Evolutionary conservation across 2,797 vertebrate genomes (phyloP).

Genomic region (Chromobotia macracanthus): DNA sequence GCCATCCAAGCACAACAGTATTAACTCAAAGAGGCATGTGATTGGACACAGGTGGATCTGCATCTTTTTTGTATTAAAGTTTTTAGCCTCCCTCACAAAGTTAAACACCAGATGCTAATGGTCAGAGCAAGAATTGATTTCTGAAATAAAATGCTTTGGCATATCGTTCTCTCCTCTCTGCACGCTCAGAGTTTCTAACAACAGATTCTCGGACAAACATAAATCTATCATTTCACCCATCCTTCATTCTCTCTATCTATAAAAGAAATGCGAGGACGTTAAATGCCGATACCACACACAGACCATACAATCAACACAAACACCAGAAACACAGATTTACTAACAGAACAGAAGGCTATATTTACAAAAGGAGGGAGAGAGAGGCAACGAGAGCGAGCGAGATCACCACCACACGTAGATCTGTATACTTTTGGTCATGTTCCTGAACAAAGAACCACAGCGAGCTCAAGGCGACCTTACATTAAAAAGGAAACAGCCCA

Average conservation of each 20-base stretch:
- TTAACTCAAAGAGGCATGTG: conserved; percentile 43
- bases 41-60: conserved; percentile 55
- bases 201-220: conserved; percentile 49
- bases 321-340: conserved; percentile 32
- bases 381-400: conserved; percentile 10
- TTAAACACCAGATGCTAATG: conserved; percentile 39
- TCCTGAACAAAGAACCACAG: conserved; percentile 74
- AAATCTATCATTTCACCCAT: conserved; percentile 17
- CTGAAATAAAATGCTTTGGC: not conserved
- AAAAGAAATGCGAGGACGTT: conserved; percentile 58
- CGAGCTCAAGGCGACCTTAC: conserved; percentile 60
- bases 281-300: conserved; percentile 48
- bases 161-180: conserved; percentile 2
- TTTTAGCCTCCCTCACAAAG: conserved; percentile 20
- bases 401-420: conserved; percentile 62
- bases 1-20: conserved; percentile 36
- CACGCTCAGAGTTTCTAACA: conserved; percentile 16
- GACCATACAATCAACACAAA: conserved; percentile 58
- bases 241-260: conserved; percentile 43
- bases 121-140: conserved; percentile 33
- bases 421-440: conserved; percentile 72
- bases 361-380: conserved; percentile 40
- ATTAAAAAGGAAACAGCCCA: conserved; percentile 65
- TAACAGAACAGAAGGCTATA: conserved; percentile 39
- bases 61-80: conserved; percentile 55